phyloP scores from a whole-genome alignment of 2,888 invertebrate genomes.

The Escarpia spicata region DNA sequence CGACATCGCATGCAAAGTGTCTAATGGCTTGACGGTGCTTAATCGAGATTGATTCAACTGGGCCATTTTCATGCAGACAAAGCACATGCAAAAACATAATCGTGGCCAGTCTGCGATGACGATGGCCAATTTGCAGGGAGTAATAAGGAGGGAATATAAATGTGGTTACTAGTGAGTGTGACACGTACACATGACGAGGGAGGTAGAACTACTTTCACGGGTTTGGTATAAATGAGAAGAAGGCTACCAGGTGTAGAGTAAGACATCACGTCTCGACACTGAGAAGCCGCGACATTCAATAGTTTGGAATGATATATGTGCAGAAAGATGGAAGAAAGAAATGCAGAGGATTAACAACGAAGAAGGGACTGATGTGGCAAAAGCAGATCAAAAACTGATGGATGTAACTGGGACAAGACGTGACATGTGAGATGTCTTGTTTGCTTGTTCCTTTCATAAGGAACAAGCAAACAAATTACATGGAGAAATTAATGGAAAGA shows the following conservation, averaged over 20 bases:
- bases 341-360: background rate
- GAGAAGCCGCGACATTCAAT: background rate
- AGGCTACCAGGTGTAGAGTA: background rate
- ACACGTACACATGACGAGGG: background rate
- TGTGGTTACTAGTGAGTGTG: background rate
- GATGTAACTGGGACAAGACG: too few relatives aligned
- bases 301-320: background rate
- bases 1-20: background rate
- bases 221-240: background rate
- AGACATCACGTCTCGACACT: background rate
- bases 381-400: background rate
- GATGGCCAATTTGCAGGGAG: conserved; percentile 8
- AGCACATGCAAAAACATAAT: conserved; percentile 13
- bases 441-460: background rate
- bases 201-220: background rate
- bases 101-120: background rate
- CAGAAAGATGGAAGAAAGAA: background rate
- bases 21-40: conserved; percentile 12
- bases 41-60: conserved; percentile 5
- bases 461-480: background rate
- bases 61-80: background rate
- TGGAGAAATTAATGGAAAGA: background rate
- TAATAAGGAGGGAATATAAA: background rate
- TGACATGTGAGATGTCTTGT: too few relatives aligned
- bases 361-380: background rate